Base-by-base conservation (phyloP, 2,888 invertebrate species). In the Baccha elongata region DNA sequence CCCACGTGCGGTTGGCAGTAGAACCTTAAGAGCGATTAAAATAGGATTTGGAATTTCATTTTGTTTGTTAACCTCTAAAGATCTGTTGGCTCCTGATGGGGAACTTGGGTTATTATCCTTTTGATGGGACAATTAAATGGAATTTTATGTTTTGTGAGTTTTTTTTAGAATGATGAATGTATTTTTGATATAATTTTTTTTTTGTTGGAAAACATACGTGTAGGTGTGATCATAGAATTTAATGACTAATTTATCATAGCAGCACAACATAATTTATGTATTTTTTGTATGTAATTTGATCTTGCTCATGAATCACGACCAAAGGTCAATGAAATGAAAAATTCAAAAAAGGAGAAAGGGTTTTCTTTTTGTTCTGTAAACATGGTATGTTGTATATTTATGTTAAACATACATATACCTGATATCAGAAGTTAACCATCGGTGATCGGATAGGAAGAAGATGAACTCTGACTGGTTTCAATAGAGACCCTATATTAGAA, bases 261-360 rank as follows among this genome's bases (percentile, higher is more conserved):
- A 48, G 42, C 67, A 48, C 42, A 32, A 73, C 62, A 67, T 74
- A 58, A 62, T 64, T 53, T 62, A 74, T 37, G 42, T 76, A 50
- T 58, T 46, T 72, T 46, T 46, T 53, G 4, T 5, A 44, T 48
- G 83, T 83, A 78, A 83, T 78, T 68, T 78, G 83, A 83, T 83
- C 83, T 73, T 46, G 68, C 50, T 50, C 76, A 83, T 83, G 83
- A 78, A 83, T 83, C 83, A 83, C 48, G 60, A 64, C 48, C 64
- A 73, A 78, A 73, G 83, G 83, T 83, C 83, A 78, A 81, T 75
- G 83, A 44, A 65, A 37, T 55, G 15, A 21, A 46, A 8, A 69
- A 42, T 32, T 7, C 29, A 32, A n/a, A 50, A 67, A 58, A 58
- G 55, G 67, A 48, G 67, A 80, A 76, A 69, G 48, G 80, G 64